Conservation (phyloP, 2,888 invertebrate species). For the Schizaphis graminum region DNA sequence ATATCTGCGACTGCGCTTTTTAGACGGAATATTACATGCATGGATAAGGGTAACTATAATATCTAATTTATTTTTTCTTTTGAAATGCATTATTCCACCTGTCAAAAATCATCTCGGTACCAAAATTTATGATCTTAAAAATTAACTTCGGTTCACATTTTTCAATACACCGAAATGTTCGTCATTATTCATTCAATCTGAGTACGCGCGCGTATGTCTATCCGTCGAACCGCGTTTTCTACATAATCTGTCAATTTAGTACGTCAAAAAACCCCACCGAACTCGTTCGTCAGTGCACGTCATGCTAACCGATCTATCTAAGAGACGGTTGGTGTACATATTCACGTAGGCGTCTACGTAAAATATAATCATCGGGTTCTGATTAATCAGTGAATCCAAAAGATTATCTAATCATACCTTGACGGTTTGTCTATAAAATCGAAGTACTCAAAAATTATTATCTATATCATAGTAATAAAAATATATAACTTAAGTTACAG, state of each 20-base stretch:
- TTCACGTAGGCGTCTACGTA: not conserved
- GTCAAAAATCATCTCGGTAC: not conserved
- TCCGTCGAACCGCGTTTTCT: not conserved
- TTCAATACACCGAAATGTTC: not conserved
- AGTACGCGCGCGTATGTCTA: not conserved
- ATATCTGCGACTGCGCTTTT: not conserved
- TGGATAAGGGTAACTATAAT: not conserved
- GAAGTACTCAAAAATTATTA: not conserved
- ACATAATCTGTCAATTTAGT: conserved; percentile 17
- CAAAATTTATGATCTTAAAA: not conserved
- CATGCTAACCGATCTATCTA: not conserved
- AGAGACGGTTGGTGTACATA: not conserved
- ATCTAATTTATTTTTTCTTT: not conserved
- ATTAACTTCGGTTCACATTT: not conserved
- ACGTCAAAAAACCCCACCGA: not conserved
- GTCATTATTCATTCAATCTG: conserved; percentile 14
- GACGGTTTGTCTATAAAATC: not conserved
- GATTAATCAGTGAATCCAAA: not conserved
- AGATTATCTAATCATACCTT: not conserved
- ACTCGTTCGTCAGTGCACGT: not conserved
- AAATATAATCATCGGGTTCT: not conserved
- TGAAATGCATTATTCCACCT: not conserved
- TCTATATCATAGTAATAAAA: not conserved
- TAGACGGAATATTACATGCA: not conserved
- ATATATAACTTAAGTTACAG: too few species aligned